Conservation (phyloP, 2,888 invertebrate species). For the Ametastegia equiseti region DNA sequence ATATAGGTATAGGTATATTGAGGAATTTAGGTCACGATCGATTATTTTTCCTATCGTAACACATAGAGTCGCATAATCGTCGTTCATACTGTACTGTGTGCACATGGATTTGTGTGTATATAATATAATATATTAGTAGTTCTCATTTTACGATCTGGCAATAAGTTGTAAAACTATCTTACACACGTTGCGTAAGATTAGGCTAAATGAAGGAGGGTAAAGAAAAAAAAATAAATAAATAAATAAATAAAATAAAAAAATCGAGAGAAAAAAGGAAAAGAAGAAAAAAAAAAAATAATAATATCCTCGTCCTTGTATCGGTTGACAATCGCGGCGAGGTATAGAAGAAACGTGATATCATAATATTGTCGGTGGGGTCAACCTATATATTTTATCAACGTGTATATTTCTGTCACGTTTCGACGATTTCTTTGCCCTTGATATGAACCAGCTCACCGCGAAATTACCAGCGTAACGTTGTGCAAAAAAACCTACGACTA, state of each 20-base stretch:
- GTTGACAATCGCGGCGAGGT: not conserved
- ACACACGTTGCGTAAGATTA: not conserved
- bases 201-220: too few species aligned
- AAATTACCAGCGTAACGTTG: conserved; percentile 11
- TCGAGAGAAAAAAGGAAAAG: too few species aligned
- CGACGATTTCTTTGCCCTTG: conserved; percentile 37
- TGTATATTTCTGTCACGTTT: conserved; percentile 25
- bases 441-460: conserved; percentile 9
- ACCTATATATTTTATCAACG: conserved; percentile 28
- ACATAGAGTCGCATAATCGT: not conserved
- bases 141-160: not conserved
- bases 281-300: not conserved
- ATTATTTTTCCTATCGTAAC: not conserved
- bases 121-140: too few species aligned
- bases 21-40: not conserved
- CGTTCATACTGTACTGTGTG: too few species aligned
- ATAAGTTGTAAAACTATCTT: conserved; percentile 8
- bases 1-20: not conserved
- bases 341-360: conserved; percentile 21
- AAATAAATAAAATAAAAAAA: too few species aligned
- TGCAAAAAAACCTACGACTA: not conserved
- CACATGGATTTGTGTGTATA: too few species aligned
- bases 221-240: too few species aligned
- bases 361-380: not conserved
- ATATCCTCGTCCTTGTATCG: conserved; percentile 22